Percentiles rank a stretch among this genome's conserved stretches.
Evolutionary conservation across 2,797 vertebrate genomes (phyloP).

Genomic region (Todus mexicanus): DNA sequence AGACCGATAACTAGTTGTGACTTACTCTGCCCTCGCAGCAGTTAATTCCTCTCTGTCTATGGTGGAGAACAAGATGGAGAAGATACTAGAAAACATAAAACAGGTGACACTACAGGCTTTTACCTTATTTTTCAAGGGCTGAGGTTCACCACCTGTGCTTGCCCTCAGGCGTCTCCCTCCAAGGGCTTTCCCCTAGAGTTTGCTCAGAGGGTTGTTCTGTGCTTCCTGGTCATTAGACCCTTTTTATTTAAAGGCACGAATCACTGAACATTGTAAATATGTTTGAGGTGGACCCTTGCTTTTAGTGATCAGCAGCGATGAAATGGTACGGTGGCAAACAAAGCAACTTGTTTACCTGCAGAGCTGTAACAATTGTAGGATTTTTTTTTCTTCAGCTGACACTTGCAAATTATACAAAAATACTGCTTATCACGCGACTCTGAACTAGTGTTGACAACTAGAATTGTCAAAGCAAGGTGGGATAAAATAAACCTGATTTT

Average conservation of each 20-base stretch:
- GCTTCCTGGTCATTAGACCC: neutral
- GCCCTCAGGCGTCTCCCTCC: neutral
- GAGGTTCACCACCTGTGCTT: fast-evolving
- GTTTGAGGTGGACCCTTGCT: neutral
- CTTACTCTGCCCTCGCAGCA: conserved; percentile 35
- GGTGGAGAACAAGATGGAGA: neutral
- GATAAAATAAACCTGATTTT: neutral
- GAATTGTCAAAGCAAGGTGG: neutral
- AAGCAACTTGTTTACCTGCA: neutral
- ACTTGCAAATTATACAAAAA: neutral
- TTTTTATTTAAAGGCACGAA: neutral
- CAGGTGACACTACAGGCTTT: neutral
- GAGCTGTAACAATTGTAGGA: neutral
- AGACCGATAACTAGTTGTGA: conserved; percentile 32
- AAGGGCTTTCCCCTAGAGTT: neutral
- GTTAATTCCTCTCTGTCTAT: conserved; percentile 18
- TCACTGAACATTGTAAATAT: neutral
- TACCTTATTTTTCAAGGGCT: too few relatives aligned
- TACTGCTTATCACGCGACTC: neutral
- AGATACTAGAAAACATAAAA: neutral
- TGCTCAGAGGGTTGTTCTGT: neutral
- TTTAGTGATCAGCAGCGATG: too few relatives aligned
- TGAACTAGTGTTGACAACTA: neutral
- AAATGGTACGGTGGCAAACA: neutral
- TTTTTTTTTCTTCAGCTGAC: neutral